Base-by-base conservation (phyloP, 1,140 invertebrate species). In the Sesamia nonagrioides region DNA sequence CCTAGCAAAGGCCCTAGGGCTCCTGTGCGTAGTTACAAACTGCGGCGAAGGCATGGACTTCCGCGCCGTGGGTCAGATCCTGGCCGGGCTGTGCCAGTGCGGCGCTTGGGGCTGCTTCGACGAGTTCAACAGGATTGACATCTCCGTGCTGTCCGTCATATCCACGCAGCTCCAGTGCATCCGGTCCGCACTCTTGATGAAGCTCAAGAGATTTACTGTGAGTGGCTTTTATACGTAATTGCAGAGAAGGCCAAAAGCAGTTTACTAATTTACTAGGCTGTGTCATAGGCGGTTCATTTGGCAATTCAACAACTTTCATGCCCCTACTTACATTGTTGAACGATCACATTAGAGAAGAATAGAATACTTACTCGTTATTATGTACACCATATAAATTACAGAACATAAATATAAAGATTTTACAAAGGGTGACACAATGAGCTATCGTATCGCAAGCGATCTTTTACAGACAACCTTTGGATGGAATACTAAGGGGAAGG, bases 1-100 rank as follows among this genome's bases (percentile, higher is more conserved):
- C 95, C 93, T 99, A 60, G 98, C 98, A 0, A 98, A 98, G 94
- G 97, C 98, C 4, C 91, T 99, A 79, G 98, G 97, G 3, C 92
- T 98, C 11, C 94, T 99, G 0, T 99, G 98, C 88, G 96, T 99
- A 35, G 98, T 99, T 2, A 99, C 98, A 0, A 99, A 99, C 93
- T 99, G 98, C 91, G 97, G 98, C 0, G 98, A 99, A 94, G 97
- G 97, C 15, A 98, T 99, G 98, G 98, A 99, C 93, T 98, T 97
- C 88, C 95, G 96, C 48, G 97, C 98, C 0, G 97, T 99, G 42
- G 98, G 98, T 0, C 98, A 98, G 85, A 98, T 98, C 78, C 95
- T 98, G 15, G 96, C 97, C 0, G 98, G 98, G 9, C 91, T 98
- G 7, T 98, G 96, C 83, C 96, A 97, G 88, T 97, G 97, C 91